phyloP scores from a whole-genome alignment of 2,888 invertebrate genomes.

The Lasius platythorax region DNA sequence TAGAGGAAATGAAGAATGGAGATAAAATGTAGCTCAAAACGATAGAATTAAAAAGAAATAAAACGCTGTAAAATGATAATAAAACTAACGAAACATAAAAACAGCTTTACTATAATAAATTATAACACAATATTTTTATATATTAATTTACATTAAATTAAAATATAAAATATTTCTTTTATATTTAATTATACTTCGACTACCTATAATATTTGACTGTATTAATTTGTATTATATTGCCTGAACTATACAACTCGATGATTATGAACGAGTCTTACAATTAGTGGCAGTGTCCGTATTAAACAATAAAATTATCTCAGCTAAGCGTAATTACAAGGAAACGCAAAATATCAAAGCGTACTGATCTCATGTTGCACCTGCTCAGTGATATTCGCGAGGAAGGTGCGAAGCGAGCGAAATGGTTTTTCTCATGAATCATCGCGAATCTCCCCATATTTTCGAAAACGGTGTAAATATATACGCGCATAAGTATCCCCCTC shows the following conservation, averaged over 20 bases:
- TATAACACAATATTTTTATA: background rate
- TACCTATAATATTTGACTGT: background rate
- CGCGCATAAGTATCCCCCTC: constrained; percentile 18
- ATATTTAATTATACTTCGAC: background rate
- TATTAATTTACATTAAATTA: background rate
- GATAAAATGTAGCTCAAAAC: constrained; percentile 1
- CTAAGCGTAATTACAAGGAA: background rate
- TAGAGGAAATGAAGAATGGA: background rate
- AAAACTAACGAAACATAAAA: background rate
- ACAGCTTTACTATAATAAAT: background rate
- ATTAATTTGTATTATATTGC: background rate
- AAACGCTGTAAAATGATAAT: background rate
- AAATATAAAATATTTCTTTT: background rate
- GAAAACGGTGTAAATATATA: constrained; percentile 35
- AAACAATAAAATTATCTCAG: constrained; percentile 21
- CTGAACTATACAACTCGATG: background rate
- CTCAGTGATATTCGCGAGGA: constrained; percentile 41
- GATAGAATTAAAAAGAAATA: background rate
- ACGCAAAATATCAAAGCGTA: background rate
- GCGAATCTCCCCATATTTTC: constrained; percentile 57
- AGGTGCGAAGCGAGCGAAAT: constrained; percentile 12
- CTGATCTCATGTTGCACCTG: constrained; percentile 51
- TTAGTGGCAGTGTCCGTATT: background rate
- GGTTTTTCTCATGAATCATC: constrained; percentile 65
- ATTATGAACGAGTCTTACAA: background rate